Evolutionary conservation across 2,113 vertebrate species (phyloP).

Genomic region (Platycercus adscitus): DNA sequence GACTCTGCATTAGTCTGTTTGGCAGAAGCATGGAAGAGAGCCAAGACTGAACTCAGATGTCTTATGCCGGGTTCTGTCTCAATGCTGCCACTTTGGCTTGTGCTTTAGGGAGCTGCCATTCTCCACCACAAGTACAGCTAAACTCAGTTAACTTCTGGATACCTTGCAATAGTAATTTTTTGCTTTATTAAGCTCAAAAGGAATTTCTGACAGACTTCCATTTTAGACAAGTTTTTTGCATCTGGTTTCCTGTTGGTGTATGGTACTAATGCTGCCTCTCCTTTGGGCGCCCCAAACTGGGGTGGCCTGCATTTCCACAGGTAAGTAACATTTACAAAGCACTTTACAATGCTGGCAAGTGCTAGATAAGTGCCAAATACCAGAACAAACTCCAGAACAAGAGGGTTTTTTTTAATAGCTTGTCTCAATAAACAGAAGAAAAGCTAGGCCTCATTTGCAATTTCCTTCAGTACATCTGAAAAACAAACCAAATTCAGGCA

Average conservation of each 20-base stretch:
- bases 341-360: neutral
- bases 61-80: neutral
- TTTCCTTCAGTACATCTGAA: neutral
- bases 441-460: neutral
- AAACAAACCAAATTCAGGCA: neutral
- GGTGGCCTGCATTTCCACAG: neutral
- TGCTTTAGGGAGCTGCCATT: neutral
- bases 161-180: neutral
- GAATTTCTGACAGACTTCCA: neutral
- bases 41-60: conserved; percentile 3
- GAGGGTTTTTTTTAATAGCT: neutral
- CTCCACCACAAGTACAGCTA: neutral
- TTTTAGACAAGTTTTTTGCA: neutral
- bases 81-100: neutral
- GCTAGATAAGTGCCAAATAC: neutral
- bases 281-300: neutral
- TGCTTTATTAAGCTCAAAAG: neutral
- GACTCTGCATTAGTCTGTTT: conserved; percentile 41
- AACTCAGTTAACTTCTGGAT: neutral
- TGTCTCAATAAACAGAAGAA: neutral
- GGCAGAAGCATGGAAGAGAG: conserved; percentile 48
- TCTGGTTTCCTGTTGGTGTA: neutral
- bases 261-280: neutral
- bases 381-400: neutral
- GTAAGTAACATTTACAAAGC: neutral